Base-by-base conservation (phyloP, 1,140 invertebrate species). In the Solenopsis fugax region DNA sequence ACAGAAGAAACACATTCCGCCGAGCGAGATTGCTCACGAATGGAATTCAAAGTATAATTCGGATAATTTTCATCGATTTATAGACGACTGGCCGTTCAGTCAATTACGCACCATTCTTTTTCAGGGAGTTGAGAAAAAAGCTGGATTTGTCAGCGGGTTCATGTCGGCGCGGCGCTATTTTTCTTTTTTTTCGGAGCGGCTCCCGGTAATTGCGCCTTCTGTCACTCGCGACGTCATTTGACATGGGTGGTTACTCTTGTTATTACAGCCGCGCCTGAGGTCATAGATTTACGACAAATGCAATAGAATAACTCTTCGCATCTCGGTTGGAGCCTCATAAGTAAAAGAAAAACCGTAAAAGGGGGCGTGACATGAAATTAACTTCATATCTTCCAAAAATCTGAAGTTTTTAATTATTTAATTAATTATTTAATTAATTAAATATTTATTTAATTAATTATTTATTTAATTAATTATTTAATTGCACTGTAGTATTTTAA, bases 41-140 rank as follows among this genome's bases (percentile, higher is more conserved):
- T 58, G 21, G 7, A 29, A n/a, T 58, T 71, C 60, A 67, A 86
- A 80, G 37, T 89, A 89, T 76, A 75, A 77, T 67, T 41, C 85
- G 67, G 67, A 80, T 88, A 87, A 89, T 89, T 89, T 87, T 86
- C 73, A 69, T 82, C 87, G 85, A 87, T 89, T 90, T 90, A 90
- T 78, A 81, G 60, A 54, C 73, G 72, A 60, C 60, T 85, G 56
- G 48, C 58, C 29, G 58, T 24, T 75, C 65, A 60, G 81, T 52
- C 84, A 88, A 90, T 91, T 88, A 67, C 82, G 4, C 16, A 29
- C 72, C 82, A 88, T 88, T 86, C 89, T 50, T 90, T 87, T 73
- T 67, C 86, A 62, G 18, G 18, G 60, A 71, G 80, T 45, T 69
- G 56, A 71, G 62, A 64, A 71, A 89, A 88, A 45, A 69, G 41